Evolutionary conservation across 2,797 vertebrate genomes (phyloP).

Genomic region (Xenentodon cancila): DNA sequence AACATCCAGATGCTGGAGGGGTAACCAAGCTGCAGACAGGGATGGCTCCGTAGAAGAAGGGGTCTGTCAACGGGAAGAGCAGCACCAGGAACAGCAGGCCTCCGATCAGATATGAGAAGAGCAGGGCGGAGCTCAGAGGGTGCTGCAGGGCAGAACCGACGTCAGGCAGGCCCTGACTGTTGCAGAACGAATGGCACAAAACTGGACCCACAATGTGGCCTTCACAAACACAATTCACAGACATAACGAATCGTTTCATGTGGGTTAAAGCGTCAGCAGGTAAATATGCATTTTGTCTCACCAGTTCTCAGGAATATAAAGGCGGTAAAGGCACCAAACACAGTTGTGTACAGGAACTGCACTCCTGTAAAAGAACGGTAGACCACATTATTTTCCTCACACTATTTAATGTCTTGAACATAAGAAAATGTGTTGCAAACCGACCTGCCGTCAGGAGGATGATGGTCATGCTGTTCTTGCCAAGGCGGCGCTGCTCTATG

Average conservation of each 20-base stretch:
- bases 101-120: constrained; percentile 79
- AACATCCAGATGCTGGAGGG: constrained; percentile 60
- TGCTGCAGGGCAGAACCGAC: constrained; percentile 79
- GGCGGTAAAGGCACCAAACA: constrained; percentile 84
- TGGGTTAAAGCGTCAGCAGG: not conserved
- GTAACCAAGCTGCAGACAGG: constrained; percentile 78
- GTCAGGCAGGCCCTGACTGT: constrained; percentile 85
- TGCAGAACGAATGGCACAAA: constrained; percentile 88
- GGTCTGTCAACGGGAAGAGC: constrained; percentile 84
- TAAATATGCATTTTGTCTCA: constrained; percentile 34
- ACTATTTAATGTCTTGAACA: no score
- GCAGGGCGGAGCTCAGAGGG: constrained; percentile 72
- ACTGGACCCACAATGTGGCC: constrained; percentile 84
- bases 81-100: constrained; percentile 82
- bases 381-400: no score
- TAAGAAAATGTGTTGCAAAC: no score
- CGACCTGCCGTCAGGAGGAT: constrained; percentile 53
- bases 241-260: not conserved
- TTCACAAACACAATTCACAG: constrained; percentile 36
- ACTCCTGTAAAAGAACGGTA: constrained; percentile 64
- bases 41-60: constrained; percentile 78
- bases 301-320: constrained; percentile 87
- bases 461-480: constrained; percentile 66
- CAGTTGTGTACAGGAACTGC: constrained; percentile 86
- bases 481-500: constrained; percentile 80